phyloP scores from a whole-genome alignment of 2,113 vertebrate genomes.

The zebrafish (Danio rerio) region GRCz12tu NC_133183.1:18258501-18259000 shows the following conservation, averaged over 20 bases:
- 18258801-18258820: constrained; percentile 8
- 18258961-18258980: too few species aligned
- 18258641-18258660: not conserved
- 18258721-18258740: constrained; percentile 97
- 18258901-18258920: not conserved
- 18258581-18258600: not conserved
- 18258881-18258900: constrained; percentile 1
- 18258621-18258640: constrained; percentile 1
- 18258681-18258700: constrained; percentile 85
- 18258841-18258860: constrained; percentile 27
- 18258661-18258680: constrained; percentile 85
- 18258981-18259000: too few species aligned
- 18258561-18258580: not conserved
- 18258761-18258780: constrained; percentile 79
- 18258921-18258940: not conserved
- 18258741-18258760: constrained; percentile 97
- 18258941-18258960: not conserved
- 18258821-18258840: constrained; percentile 20
- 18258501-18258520: not conserved
- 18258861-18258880: constrained; percentile 14
- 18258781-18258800: not conserved
- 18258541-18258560: not conserved
- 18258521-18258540: not conserved
- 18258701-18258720: constrained; percentile 87
- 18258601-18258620: not conserved